These are phyloP conservation scores for Germaria angustata DNA, from an alignment of 2,888 invertebrate genomes.

Conservation along the genomic window DNA sequence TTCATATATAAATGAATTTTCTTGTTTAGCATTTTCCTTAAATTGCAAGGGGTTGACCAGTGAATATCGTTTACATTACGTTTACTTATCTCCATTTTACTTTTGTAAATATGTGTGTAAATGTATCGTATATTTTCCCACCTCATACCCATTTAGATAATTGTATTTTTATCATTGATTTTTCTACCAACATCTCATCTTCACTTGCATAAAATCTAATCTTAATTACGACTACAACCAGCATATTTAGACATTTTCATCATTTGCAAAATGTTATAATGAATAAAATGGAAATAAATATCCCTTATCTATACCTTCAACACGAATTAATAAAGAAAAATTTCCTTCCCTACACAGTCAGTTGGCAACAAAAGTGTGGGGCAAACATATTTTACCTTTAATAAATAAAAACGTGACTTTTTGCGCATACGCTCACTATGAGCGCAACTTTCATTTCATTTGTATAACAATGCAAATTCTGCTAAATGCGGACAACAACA, in stretches of 20 bases:
- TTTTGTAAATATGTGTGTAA: background rate
- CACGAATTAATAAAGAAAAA: constrained; percentile 20
- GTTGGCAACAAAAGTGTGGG: background rate
- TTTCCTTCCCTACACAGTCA: background rate
- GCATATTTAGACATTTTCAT: background rate
- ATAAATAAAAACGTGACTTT: constrained; percentile 61
- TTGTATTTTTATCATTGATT: constrained; percentile 47
- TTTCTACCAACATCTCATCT: constrained; percentile 14
- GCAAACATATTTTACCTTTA: constrained; percentile 1
- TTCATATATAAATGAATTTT: too few species aligned
- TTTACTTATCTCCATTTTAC: background rate
- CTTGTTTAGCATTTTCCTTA: too few species aligned
- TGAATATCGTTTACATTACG: background rate
- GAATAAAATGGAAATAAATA: background rate
- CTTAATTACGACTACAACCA: constrained; percentile 48
- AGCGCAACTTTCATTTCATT: constrained; percentile 9
- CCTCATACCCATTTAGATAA: constrained; percentile 24
- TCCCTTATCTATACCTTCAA: constrained; percentile 28
- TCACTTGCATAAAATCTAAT: constrained; percentile 51
- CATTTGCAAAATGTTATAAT: background rate
- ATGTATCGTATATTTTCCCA: background rate
- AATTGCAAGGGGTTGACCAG: background rate
- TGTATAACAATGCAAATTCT: background rate
- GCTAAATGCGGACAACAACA: background rate
- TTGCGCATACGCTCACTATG: constrained; percentile 29